Evolutionary conservation across 2,113 vertebrate species (phyloP).

Genomic region (Poeciliopsis retropinna): DNA sequence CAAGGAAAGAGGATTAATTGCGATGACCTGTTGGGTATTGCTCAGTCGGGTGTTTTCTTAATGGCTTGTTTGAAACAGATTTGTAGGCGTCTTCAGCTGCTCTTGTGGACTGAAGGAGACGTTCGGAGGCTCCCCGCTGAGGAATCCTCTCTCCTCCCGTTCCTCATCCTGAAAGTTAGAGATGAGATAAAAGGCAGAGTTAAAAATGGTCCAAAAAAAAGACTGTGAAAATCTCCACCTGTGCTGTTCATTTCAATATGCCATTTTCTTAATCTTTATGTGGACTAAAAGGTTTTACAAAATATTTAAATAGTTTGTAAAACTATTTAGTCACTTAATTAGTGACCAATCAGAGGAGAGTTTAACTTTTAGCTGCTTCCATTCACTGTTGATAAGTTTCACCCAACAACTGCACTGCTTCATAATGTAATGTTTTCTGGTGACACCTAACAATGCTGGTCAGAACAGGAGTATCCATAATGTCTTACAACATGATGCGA

Average conservation of each 20-base stretch:
- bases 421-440: not conserved
- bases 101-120: slow-evolving; percentile 1
- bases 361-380: not conserved
- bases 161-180: slow-evolving; percentile 77
- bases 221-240: too few species aligned
- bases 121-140: not conserved
- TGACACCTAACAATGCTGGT: not conserved
- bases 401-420: not conserved
- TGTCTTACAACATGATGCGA: too few species aligned
- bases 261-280: not conserved
- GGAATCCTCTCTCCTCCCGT: slow-evolving; percentile 35
- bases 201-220: not conserved
- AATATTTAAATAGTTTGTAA: not conserved
- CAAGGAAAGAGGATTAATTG: slow-evolving; percentile 8
- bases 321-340: too few species aligned
- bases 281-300: not conserved
- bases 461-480: too few species aligned
- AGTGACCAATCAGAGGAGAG: not conserved
- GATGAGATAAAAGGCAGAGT: not conserved
- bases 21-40: not conserved
- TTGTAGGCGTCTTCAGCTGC: slow-evolving; percentile 16
- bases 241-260: too few species aligned
- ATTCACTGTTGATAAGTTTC: not conserved
- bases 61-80: slow-evolving; percentile 17
- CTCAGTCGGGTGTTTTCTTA: slow-evolving; percentile 17